Evolutionary conservation across 2,113 vertebrate species (phyloP), one percentile per base, ranked within the genome.

Genomic region (Micronycteris hirsuta): DNA sequence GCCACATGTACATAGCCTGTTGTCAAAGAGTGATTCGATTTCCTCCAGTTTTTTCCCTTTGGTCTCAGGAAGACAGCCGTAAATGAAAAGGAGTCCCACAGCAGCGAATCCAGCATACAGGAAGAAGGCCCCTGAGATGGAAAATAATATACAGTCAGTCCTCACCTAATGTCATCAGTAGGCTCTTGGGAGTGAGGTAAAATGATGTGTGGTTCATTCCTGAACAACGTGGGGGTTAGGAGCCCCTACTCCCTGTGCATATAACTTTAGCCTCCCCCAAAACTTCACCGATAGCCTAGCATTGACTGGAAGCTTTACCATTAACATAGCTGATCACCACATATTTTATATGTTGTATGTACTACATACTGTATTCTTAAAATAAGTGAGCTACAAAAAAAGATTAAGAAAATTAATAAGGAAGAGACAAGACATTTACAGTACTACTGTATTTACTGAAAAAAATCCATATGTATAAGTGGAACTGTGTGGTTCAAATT

Each of bases 41-140:
- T 99, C 99, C 98, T 99, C 99, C 93, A 99, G 98, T 38, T 99
- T 99, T 67, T 99, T 99, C 88, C 98, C 99, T 98, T 99, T 99
- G 73, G 99, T 99, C 98, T 99, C 99, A 17, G 99, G 99, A 97
- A 99, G 99, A 98, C 99, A 99, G 97, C 99, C 99, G 0, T 99
- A 99, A 98, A 99, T 96, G 97, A 99, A 99, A 96, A 99, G 43
- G 89, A 99, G 99, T 90, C 99, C 99, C 94, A 99, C 68, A 80
- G 98, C 97, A 76, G 99, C 99, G 95, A 99, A 96, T 84, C 98
- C 98, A n/a, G 99, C 98, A 86, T 99, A 99, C 91, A 99, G 98
- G 98, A 99, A 99, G 98, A 99, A 99, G 20, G 98, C 99, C 94
- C 99, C 99, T 99, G 98, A 45, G 97, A 96, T 5, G 88, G 65